These are phyloP conservation scores for Rhea pennata DNA, from an alignment of 2,113 vertebrate genomes.

Conservation along the genomic window DNA sequence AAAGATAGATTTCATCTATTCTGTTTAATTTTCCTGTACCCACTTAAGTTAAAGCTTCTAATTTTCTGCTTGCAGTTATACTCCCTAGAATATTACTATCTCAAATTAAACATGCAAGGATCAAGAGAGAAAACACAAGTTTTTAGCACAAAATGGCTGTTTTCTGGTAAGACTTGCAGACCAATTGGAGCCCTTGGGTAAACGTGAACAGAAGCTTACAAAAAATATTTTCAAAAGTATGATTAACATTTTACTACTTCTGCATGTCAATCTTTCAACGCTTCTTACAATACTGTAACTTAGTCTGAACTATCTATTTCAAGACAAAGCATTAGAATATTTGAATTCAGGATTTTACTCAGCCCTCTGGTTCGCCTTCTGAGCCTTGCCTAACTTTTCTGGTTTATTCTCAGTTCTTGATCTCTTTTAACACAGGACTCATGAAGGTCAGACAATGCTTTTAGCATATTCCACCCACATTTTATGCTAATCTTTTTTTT, in stretches of 20 bases:
- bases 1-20: fast-evolving
- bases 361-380: background rate
- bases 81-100: background rate
- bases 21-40: background rate
- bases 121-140: background rate
- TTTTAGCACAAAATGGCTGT: background rate
- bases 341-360: background rate
- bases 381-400: background rate
- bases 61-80: background rate
- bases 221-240: background rate
- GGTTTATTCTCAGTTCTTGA: background rate
- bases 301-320: background rate
- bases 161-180: background rate
- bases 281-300: background rate
- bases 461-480: background rate
- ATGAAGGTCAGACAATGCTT: background rate
- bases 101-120: background rate
- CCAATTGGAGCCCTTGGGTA: background rate
- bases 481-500: background rate
- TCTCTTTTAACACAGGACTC: background rate
- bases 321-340: background rate
- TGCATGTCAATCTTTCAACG: background rate
- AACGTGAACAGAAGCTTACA: background rate
- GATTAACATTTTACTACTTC: background rate
- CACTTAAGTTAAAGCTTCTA: background rate